A percentile compares a stretch with the other conserved stretches of the same genome.
These are phyloP conservation scores for Cydia pomonella DNA, from an alignment of 1,140 invertebrate species.

Conservation along the genomic window DNA sequence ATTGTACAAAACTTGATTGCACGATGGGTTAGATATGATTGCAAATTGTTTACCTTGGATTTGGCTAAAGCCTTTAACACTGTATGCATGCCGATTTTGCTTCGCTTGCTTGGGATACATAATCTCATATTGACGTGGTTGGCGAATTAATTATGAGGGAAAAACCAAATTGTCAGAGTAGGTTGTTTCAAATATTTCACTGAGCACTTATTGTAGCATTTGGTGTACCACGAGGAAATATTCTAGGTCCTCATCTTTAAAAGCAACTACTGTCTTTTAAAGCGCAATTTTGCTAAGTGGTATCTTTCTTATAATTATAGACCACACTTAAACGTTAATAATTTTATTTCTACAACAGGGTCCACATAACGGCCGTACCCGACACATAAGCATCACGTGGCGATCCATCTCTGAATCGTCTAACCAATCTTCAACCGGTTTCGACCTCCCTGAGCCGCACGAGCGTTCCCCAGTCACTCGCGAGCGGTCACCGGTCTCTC, in stretches of 20 bases:
- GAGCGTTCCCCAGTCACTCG: slow-evolving; percentile 35
- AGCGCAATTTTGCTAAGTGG: background rate
- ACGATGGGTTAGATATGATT: no score
- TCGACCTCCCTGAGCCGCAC: slow-evolving; percentile 63
- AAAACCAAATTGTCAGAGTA: no score
- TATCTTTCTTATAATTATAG: background rate
- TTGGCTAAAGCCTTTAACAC: no score
- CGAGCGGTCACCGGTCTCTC: slow-evolving; percentile 22
- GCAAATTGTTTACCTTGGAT: no score
- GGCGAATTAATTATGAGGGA: no score
- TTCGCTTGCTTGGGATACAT: no score
- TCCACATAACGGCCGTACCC: slow-evolving; percentile 53
- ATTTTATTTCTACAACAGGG: slow-evolving; percentile 41
- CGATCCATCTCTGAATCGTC: slow-evolving; percentile 74
- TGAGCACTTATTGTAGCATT: background rate
- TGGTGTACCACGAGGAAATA: background rate
- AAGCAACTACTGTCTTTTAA: no score
- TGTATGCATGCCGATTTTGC: no score
- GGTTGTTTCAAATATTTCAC: no score
- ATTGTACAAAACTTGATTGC: no score
- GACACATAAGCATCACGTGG: slow-evolving; percentile 74
- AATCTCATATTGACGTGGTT: no score
- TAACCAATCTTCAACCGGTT: slow-evolving; percentile 74
- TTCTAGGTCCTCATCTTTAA: background rate
- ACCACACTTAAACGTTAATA: background rate